Evolutionary conservation across 23 tunicate genomes (phyloP).

Genomic region (Styela plicata): DNA sequence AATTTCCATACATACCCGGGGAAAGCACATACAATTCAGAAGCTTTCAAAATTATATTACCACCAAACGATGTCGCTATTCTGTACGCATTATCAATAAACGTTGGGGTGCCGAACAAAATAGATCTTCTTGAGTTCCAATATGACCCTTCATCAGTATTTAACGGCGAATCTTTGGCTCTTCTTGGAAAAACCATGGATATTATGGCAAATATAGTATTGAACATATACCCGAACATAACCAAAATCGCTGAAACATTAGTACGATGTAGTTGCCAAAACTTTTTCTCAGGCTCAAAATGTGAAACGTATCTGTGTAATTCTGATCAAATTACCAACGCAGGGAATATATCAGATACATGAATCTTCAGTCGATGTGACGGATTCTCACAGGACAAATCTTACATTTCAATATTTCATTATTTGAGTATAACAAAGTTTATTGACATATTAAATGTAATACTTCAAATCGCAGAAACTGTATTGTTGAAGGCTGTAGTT

Average conservation of each 20-base stretch:
- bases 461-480: no score
- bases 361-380: no score
- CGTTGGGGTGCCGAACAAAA: background rate
- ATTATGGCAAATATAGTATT: background rate
- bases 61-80: background rate
- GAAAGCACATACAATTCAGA: background rate
- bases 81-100: background rate
- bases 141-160: background rate
- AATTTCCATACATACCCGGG: background rate
- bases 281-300: slow-evolving; percentile 17
- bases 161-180: background rate
- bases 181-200: background rate
- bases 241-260: background rate
- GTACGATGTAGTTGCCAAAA: background rate
- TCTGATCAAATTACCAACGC: no score
- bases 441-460: no score
- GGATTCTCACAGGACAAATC: no score
- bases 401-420: no score
- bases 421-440: no score
- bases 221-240: background rate
- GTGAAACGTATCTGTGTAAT: no score
- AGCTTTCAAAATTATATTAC: background rate
- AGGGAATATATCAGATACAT: no score
- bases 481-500: no score
- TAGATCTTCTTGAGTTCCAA: background rate